A percentile compares a stretch with the other conserved stretches of the same genome.
These are phyloP conservation scores for Steinernema khuongi DNA, from an alignment of 1,140 invertebrate genomes.

Conservation along the genomic window DNA sequence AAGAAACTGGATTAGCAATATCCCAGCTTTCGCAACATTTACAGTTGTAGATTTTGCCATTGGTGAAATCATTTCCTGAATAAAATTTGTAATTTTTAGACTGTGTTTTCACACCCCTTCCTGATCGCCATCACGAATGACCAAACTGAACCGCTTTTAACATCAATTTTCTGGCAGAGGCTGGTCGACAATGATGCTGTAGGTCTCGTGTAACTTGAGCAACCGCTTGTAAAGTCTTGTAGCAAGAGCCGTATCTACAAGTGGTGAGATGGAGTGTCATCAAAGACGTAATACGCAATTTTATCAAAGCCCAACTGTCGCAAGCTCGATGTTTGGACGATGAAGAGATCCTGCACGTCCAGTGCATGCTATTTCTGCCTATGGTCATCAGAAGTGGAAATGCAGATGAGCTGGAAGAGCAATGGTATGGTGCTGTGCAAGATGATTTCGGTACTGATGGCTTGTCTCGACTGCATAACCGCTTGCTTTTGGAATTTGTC, in stretches of 20 bases:
- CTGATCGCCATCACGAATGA: slow-evolving; percentile 42
- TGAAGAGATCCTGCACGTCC: slow-evolving; percentile 34
- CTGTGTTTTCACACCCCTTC: slow-evolving; percentile 36
- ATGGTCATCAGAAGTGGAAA: not conserved
- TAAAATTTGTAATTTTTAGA: slow-evolving; percentile 22
- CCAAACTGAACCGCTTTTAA: slow-evolving; percentile 35
- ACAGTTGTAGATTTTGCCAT: too few relatives aligned
- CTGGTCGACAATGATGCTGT: slow-evolving; percentile 25
- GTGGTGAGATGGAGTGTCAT: slow-evolving; percentile 19
- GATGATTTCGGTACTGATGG: not conserved
- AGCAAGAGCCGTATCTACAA: not conserved
- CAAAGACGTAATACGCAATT: slow-evolving; percentile 27
- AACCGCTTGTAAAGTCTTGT: not conserved
- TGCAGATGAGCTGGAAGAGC: slow-evolving; percentile 7
- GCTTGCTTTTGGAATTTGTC: slow-evolving; percentile 22
- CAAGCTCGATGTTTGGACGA: slow-evolving; percentile 29
- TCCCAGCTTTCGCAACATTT: too few relatives aligned
- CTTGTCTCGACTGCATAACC: slow-evolving; percentile 18
- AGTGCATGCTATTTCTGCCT: slow-evolving; percentile 36
- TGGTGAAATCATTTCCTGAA: not conserved
- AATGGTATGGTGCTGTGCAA: slow-evolving; percentile 18
- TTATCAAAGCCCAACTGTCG: slow-evolving; percentile 32
- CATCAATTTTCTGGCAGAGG: slow-evolving; percentile 38
- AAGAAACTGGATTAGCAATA: too few relatives aligned
- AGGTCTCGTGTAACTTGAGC: not conserved